Percentiles rank a stretch among this genome's conserved stretches.
Evolutionary conservation across 2,888 invertebrate species (phyloP).

Genomic region (Ptychoptera contaminata): DNA sequence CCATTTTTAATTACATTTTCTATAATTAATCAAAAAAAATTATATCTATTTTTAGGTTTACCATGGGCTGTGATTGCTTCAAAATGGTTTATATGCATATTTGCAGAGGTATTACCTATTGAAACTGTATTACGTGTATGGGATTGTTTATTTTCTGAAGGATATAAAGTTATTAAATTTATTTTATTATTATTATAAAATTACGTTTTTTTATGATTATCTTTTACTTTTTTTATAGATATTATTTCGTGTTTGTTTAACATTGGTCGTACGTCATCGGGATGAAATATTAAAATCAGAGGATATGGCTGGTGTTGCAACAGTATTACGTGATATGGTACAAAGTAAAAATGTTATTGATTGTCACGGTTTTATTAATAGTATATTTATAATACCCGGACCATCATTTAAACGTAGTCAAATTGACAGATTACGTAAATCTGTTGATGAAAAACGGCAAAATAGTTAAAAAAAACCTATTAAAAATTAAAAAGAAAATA

Average conservation of each 20-base stretch:
- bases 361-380: conserved; percentile 82
- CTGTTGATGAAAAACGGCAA: conserved; percentile 3
- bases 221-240: conserved; percentile 31
- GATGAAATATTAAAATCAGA: conserved; percentile 56
- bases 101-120: conserved; percentile 82
- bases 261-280: conserved; percentile 61
- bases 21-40: too few relatives aligned
- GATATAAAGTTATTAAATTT: conserved; percentile 44
- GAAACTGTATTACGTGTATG: conserved; percentile 91
- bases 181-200: not conserved
- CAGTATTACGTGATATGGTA: conserved; percentile 68
- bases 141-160: conserved; percentile 92
- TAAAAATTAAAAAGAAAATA: too few relatives aligned
- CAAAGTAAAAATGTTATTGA: conserved; percentile 61
- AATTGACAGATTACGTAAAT: conserved; percentile 23
- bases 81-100: conserved; percentile 92
- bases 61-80: conserved; percentile 85
- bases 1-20: not conserved
- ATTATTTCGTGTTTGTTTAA: conserved; percentile 74
- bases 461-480: too few relatives aligned
- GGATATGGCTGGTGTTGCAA: conserved; percentile 67
- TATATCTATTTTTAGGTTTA: conserved; percentile 35
- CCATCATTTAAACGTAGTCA: conserved; percentile 37
- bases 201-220: not conserved
- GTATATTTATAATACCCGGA: conserved; percentile 69